Conservation (phyloP, 2,113 vertebrate species). For the Papio anubis region DNA sequence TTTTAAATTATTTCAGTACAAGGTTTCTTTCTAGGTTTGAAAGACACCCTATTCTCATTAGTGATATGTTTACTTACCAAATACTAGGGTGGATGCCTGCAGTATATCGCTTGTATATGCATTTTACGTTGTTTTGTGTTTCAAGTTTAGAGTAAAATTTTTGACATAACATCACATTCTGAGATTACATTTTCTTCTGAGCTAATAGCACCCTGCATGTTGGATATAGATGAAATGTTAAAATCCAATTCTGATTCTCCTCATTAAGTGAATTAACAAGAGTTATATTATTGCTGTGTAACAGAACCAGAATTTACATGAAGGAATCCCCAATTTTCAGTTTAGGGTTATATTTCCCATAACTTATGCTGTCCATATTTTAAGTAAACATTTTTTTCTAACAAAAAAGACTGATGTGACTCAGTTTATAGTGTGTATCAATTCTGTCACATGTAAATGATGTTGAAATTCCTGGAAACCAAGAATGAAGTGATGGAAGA, state of each 20-base stretch:
- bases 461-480: not conserved
- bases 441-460: not conserved
- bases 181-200: not conserved
- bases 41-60: not conserved
- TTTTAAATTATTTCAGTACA: not conserved
- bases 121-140: not conserved
- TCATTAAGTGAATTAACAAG: not conserved
- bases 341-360: not conserved
- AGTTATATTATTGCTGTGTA: not conserved
- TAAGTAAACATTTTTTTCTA: not conserved
- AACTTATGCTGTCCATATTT: not conserved
- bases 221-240: not conserved
- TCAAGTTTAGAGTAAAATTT: not conserved
- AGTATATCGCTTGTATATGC: not conserved
- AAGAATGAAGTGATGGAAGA: not conserved
- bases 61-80: not conserved
- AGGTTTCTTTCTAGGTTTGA: not conserved
- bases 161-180: not conserved
- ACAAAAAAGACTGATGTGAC: not conserved
- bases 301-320: not conserved
- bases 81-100: not conserved
- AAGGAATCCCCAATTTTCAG: not conserved
- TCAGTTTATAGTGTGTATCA: not conserved
- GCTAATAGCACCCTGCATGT: not conserved
- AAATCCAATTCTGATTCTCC: not conserved